Evolutionary conservation across 2,797 vertebrate genomes (phyloP).

Genomic region (Mormyrus proboscirostris): DNA sequence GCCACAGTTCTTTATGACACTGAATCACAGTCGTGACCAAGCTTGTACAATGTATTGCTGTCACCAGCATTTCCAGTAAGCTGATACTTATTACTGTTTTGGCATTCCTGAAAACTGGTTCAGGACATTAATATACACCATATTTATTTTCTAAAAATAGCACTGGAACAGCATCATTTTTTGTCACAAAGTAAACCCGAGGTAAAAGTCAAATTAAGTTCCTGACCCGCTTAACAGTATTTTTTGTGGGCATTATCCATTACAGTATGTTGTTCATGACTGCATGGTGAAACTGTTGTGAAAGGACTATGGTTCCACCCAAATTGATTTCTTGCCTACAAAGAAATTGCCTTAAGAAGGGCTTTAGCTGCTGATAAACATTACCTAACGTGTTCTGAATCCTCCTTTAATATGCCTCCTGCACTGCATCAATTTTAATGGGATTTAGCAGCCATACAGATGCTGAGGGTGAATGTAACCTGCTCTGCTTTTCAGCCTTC

Average conservation of each 20-base stretch:
- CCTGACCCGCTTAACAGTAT: background rate
- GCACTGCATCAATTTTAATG: background rate
- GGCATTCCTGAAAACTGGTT: background rate
- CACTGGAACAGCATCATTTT: background rate
- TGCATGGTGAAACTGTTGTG: background rate
- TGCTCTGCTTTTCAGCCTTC: background rate
- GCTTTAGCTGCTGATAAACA: background rate
- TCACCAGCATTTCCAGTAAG: background rate
- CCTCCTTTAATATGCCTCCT: background rate
- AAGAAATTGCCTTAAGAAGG: background rate
- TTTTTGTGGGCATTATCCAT: background rate
- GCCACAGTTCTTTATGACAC: background rate
- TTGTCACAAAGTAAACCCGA: background rate
- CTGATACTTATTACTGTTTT: background rate
- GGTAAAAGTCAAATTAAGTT: background rate
- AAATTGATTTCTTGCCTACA: background rate
- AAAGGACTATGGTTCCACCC: background rate
- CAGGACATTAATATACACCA: background rate
- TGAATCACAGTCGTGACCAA: background rate
- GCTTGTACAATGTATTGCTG: background rate
- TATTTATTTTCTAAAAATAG: background rate
- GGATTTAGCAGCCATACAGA: background rate
- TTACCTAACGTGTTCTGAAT: background rate
- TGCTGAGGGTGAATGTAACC: background rate
- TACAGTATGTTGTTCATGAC: background rate